Base-by-base conservation (phyloP, 2,888 invertebrate species). In the Eupithecia abbreviata region DNA sequence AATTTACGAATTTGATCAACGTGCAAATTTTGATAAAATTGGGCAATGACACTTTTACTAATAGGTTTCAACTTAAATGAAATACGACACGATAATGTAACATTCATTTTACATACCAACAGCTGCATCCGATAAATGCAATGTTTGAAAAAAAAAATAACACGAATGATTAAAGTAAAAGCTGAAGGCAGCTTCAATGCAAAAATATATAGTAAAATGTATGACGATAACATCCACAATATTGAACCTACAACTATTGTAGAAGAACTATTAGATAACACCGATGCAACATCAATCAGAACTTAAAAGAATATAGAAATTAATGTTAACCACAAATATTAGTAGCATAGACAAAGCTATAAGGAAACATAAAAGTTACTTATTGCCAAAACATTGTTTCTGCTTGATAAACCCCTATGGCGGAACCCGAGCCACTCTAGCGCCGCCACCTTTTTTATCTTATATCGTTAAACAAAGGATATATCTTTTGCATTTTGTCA, bases 121-220 rank as follows among this genome's bases (percentile, higher is more conserved):
- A 93, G 94, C 88, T 88, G 89, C 89, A 87, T 94, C 94, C 94
- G 90, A 88, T 89, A 88, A 91, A 87, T 89, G 89, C 87, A 86
- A 90, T 85, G 88, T 89, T 92, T 90, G 94, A 89, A 93, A 93
- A 84, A 90, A 89, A 92, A 84, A 90, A 89, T 91, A 93, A 93
- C 84, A 90, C 84, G 84, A 86, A 87, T 90, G 87, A 85, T 91
- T 90, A 90, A 91, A 89, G 87, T 89, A 84, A 86, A 81, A 18
- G 58, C 58, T 58, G 58, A 58, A 12, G 55, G 73, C 69, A 82
- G 82, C 79, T 81, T 68, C 74, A 67, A 77, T 67, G 72, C 77
- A 72, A 76, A 73, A 71, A 71, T 74, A 49, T 72, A 65, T 72
- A 72, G 65, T 67, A 77, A 68, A 71, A 73, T 79, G 73, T 69